Evolutionary conservation across 2,888 invertebrate species (phyloP).

Genomic region (Tubulanus polymorphus): DNA sequence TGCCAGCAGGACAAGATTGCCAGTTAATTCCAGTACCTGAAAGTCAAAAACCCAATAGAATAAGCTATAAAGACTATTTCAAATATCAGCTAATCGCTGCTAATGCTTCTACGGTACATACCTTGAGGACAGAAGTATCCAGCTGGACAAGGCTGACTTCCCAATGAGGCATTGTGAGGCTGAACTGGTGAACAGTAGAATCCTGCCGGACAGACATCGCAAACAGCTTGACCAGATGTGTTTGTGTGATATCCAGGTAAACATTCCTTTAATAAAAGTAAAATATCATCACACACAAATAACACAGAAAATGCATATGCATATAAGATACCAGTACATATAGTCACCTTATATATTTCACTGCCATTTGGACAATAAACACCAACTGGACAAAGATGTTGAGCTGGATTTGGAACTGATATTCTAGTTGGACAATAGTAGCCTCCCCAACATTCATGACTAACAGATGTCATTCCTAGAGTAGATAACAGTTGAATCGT

Average conservation of each 20-base stretch:
- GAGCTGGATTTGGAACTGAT: constrained; percentile 34
- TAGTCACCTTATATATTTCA: constrained; percentile 35
- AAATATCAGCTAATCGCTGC: not conserved
- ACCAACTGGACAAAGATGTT: constrained; percentile 38
- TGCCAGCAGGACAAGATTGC: constrained; percentile 42
- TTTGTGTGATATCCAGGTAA: constrained; percentile 32
- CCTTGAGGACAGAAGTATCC: constrained; percentile 44
- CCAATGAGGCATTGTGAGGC: constrained; percentile 37
- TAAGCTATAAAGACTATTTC: not conserved
- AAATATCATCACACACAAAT: not conserved
- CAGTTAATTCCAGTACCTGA: constrained; percentile 39
- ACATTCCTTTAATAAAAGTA: constrained; percentile 25
- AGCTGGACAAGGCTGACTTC: constrained; percentile 36
- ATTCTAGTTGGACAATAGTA: constrained; percentile 42
- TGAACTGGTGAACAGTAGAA: constrained; percentile 40
- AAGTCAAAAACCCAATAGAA: not conserved
- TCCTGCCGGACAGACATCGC: constrained; percentile 33
- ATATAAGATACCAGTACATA: not conserved
- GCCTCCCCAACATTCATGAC: constrained; percentile 42
- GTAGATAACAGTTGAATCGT: not conserved
- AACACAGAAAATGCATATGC: not conserved
- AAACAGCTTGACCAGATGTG: constrained; percentile 26
- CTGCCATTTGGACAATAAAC: constrained; percentile 49
- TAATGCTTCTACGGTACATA: constrained; percentile 9
- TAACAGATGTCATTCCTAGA: constrained; percentile 39